Percentiles rank a stretch among this genome's conserved stretches.
Conservation (phyloP, 1,140 invertebrate species). For the Harpegnathos saltator region DNA sequence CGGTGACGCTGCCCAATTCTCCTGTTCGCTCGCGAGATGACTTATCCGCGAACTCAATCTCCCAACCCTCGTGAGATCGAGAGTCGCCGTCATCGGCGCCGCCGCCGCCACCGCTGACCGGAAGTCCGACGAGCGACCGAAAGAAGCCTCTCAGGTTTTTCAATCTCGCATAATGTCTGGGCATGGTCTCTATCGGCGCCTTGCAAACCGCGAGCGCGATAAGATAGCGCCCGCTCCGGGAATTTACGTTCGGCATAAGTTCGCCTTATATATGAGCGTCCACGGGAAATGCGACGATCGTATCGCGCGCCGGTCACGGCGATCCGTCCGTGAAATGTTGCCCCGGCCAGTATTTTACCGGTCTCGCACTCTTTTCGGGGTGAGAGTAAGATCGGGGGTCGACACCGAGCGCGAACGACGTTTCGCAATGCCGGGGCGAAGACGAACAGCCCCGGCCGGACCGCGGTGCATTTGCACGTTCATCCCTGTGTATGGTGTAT, state of each 20-base stretch:
- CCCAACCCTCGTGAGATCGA: conserved; percentile 39
- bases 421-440: neutral
- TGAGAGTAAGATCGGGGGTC: neutral
- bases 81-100: conserved; percentile 1
- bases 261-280: conserved; percentile 84
- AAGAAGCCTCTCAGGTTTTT: conserved; percentile 80
- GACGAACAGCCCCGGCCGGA: conserved; percentile 12
- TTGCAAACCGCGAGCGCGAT: conserved; percentile 82
- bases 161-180: conserved; percentile 85
- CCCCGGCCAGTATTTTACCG: conserved; percentile 75
- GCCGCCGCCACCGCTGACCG: conserved; percentile 69
- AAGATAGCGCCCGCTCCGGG: conserved; percentile 81
- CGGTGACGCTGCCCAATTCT: conserved; percentile 1
- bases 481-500: neutral
- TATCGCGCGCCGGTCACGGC: conserved; percentile 77
- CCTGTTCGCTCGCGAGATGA: conserved; percentile 30
- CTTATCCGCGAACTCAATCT: conserved; percentile 56
- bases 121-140: conserved; percentile 73
- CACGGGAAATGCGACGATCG: conserved; percentile 86
- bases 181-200: conserved; percentile 74
- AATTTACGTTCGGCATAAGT: conserved; percentile 85
- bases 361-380: conserved; percentile 41
- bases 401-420: conserved; percentile 16
- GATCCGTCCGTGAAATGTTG: conserved; percentile 76
- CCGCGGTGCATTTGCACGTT: conserved; percentile 9